Conservation (phyloP, 1,140 invertebrate species). For the Drosophila yakuba region DNA sequence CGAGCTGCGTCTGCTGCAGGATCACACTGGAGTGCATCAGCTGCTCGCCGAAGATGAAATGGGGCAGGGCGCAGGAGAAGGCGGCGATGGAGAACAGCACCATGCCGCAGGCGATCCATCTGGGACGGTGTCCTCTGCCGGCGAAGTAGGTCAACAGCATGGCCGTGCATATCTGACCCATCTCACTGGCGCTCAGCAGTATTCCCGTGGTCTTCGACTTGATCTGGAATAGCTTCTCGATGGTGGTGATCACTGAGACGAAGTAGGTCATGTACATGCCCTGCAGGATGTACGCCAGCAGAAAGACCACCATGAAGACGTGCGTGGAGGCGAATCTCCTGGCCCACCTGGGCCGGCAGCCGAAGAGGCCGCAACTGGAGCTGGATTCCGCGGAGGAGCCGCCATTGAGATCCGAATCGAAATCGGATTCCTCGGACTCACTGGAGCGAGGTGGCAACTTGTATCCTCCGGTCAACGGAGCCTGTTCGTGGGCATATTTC, state of each 20-base stretch:
- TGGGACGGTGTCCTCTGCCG: constrained; percentile 96
- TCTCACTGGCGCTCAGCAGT: constrained; percentile 96
- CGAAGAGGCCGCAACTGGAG: constrained; percentile 89
- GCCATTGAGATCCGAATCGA: constrained; percentile 79
- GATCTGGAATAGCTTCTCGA: constrained; percentile 98
- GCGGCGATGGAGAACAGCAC: constrained; percentile 94
- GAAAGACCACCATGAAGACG: constrained; percentile 94
- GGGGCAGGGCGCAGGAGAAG: constrained; percentile 93
- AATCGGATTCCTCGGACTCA: constrained; percentile 75
- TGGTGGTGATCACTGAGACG: constrained; percentile 97
- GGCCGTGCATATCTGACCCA: constrained; percentile 96
- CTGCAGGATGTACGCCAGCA: constrained; percentile 94
- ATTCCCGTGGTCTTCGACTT: constrained; percentile 97
- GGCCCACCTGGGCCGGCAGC: constrained; percentile 89
- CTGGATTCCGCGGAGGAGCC: constrained; percentile 72
- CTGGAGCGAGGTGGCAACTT: constrained; percentile 56
- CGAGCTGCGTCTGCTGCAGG: constrained; percentile 41
- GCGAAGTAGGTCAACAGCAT: constrained; percentile 96
- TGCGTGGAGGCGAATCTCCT: constrained; percentile 94
- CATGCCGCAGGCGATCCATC: constrained; percentile 98
- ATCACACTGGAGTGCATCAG: constrained; percentile 85
- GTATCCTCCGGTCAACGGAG: constrained; percentile 74
- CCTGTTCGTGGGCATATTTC: constrained; percentile 78
- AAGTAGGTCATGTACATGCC: constrained; percentile 98
- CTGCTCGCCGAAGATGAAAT: constrained; percentile 91